A percentile compares a stretch with the other conserved stretches of the same genome.
Conservation (phyloP, 2,113 vertebrate species). For the Pelecanus crispus region DNA sequence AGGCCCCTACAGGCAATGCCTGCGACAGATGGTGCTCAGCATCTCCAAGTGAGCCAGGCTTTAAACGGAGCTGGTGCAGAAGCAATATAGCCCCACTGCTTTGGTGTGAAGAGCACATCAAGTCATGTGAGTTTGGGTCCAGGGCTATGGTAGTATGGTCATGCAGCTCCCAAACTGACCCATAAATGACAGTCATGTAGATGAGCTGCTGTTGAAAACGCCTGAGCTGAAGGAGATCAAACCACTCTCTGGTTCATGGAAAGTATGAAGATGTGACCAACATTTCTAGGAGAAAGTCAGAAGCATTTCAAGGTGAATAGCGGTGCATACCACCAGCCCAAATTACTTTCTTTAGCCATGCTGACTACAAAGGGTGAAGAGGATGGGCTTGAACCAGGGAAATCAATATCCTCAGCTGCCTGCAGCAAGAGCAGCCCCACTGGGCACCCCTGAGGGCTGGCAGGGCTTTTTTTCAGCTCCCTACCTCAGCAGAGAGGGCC, state of each 20-base stretch:
- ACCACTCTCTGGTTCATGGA: background rate
- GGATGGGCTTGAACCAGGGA: background rate
- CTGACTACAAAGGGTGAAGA: background rate
- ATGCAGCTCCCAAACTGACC: background rate
- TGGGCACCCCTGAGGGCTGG: background rate
- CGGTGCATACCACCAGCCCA: background rate
- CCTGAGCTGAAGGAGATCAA: background rate
- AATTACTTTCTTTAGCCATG: background rate
- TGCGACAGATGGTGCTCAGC: background rate
- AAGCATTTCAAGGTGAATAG: background rate
- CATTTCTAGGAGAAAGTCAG: background rate
- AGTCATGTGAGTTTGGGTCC: background rate
- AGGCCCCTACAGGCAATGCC: background rate
- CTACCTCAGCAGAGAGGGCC: background rate
- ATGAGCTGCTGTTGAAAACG: background rate
- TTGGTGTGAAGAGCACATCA: background rate
- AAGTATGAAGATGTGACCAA: background rate
- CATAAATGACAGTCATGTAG: background rate
- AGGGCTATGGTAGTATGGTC: background rate
- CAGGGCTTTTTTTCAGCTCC: background rate
- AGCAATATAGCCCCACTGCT: background rate
- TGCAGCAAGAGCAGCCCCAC: accelerated
- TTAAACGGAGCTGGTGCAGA: background rate
- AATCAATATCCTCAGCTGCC: background rate
- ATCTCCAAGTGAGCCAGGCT: background rate